Evolutionary conservation across 2,113 vertebrate genomes (phyloP).

Genomic region (Parotia lawesii): DNA sequence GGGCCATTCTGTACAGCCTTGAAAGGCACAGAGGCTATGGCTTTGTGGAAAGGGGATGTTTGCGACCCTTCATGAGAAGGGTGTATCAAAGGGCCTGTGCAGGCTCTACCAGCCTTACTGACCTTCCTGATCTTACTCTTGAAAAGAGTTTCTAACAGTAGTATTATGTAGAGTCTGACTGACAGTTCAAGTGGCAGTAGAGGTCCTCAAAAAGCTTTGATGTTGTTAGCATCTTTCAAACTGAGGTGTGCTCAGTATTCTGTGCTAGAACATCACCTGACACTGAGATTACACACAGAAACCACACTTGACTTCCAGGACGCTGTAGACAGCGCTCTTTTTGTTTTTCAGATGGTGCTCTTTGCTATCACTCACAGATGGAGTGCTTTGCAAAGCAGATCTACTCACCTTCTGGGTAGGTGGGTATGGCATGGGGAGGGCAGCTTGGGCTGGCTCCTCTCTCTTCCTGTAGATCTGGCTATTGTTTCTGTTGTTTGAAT

Average conservation of each 20-base stretch:
- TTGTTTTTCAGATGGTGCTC: slow-evolving; percentile 48
- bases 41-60: background rate
- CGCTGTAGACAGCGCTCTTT: slow-evolving; percentile 21
- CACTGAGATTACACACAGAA: background rate
- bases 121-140: background rate
- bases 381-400: slow-evolving; percentile 54
- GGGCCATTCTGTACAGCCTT: background rate
- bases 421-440: background rate
- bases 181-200: background rate
- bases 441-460: slow-evolving; percentile 29
- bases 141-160: background rate
- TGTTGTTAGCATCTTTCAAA: background rate
- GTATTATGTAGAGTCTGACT: background rate
- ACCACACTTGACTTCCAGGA: background rate
- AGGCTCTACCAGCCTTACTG: background rate
- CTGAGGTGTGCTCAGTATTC: background rate
- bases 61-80: background rate
- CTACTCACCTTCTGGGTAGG: slow-evolving; percentile 43
- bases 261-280: background rate
- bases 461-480: background rate
- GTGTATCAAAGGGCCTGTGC: background rate
- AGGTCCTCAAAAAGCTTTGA: background rate
- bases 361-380: slow-evolving; percentile 48
- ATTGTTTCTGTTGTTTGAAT: background rate
- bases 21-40: background rate